Evolutionary conservation across 2,797 vertebrate genomes (phyloP).

Genomic region (Emydoidea blandingii): DNA sequence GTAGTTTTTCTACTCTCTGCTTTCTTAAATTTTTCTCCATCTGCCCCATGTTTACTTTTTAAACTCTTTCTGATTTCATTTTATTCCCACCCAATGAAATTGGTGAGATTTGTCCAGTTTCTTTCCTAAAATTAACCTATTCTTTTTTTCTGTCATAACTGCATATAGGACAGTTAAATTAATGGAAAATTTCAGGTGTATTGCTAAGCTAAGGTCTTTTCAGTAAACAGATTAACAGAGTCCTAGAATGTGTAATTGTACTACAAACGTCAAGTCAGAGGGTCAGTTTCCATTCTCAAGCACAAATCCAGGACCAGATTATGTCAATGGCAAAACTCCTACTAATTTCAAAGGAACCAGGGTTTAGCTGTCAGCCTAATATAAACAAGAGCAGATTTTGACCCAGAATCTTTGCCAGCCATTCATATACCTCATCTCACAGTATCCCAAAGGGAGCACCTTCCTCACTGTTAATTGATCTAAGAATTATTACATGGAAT

Average conservation of each 20-base stretch:
- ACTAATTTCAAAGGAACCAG: slow-evolving; percentile 6
- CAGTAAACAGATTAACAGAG: neutral
- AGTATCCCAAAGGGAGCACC: slow-evolving; percentile 22
- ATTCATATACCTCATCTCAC: neutral
- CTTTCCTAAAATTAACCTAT: no score
- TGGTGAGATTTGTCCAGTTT: neutral
- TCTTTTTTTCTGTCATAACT: neutral
- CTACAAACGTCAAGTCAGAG: neutral
- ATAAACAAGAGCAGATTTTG: neutral
- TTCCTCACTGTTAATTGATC: slow-evolving; percentile 64
- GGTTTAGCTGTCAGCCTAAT: neutral
- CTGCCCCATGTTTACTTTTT: neutral
- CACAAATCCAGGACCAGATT: neutral
- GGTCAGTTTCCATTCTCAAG: neutral
- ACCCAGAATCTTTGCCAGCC: neutral
- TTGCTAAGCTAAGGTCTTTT: neutral
- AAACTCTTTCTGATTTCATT: neutral
- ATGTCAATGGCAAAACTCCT: neutral
- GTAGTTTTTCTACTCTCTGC: neutral
- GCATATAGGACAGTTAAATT: neutral
- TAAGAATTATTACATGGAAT: slow-evolving; percentile 67
- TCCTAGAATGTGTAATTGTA: neutral
- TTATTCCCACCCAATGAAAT: neutral
- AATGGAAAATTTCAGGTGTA: neutral
- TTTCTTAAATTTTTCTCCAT: rapidly evolving